phyloP scores from a whole-genome alignment of 35 echinoderm and acorn worm genomes.

The Amphiura filiformis region DNA sequence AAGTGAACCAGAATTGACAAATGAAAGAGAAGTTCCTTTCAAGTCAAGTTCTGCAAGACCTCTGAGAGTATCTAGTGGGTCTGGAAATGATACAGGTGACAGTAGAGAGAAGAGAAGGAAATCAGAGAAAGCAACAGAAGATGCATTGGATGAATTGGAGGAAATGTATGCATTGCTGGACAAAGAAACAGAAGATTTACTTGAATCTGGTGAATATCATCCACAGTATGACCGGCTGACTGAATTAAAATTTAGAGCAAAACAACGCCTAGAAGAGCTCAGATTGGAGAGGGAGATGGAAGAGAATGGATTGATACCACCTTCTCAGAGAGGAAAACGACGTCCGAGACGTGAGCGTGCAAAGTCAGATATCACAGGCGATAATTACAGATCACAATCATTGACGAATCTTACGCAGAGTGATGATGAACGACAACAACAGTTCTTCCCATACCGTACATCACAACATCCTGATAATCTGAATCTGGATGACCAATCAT shows the following conservation, averaged over 20 bases:
- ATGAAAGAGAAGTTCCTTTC: background rate
- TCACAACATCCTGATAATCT: constrained; percentile 25
- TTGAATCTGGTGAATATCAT: background rate
- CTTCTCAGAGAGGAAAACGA: constrained; percentile 27
- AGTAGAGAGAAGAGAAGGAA: background rate
- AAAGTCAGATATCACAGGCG: constrained; percentile 36
- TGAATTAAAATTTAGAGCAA: background rate
- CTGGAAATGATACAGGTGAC: background rate
- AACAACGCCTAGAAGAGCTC: background rate
- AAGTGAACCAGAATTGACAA: constrained; percentile 25
- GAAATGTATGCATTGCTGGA: constrained; percentile 43
- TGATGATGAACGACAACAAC: constrained; percentile 33
- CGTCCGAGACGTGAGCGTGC: constrained; percentile 23
- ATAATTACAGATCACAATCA: background rate
- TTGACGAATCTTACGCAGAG: background rate
- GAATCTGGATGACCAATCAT: background rate
- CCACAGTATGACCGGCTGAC: background rate
- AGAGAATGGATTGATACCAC: background rate
- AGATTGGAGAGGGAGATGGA: background rate
- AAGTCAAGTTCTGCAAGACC: background rate
- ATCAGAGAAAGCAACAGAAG: constrained; percentile 5
- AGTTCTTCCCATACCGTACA: constrained; percentile 39
- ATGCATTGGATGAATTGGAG: constrained; percentile 45
- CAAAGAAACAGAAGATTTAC: constrained; percentile 40
- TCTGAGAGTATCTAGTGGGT: background rate